Evolutionary conservation across 2,797 vertebrate genomes (phyloP).

Genomic region (Potorous gilbertii): DNA sequence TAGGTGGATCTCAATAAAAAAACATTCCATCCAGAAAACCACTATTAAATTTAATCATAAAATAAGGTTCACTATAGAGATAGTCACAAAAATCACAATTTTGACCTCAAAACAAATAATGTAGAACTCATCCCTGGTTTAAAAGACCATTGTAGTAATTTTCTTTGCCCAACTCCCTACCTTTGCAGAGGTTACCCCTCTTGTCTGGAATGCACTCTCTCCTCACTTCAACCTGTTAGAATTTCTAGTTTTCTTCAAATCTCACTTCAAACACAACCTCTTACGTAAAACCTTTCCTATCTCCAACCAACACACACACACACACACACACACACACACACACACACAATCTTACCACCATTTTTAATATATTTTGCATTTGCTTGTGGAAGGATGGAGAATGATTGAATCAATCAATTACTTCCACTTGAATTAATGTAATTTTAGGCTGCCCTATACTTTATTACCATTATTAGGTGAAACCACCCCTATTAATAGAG

Average conservation of each 20-base stretch:
- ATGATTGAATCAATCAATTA: neutral
- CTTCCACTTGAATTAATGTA: neutral
- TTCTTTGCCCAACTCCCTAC: constrained; percentile 31
- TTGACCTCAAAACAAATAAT: constrained; percentile 71
- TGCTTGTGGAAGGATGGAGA: neutral
- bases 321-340: neutral
- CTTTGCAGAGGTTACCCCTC: neutral
- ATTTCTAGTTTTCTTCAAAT: neutral
- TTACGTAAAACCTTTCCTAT: neutral
- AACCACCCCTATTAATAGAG: neutral
- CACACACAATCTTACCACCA: neutral
- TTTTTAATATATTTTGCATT: neutral
- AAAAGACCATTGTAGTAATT: constrained; percentile 74
- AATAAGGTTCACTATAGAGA: constrained; percentile 67
- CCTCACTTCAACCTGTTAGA: neutral
- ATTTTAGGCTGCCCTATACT: neutral
- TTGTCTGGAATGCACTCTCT: neutral
- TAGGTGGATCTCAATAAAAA: constrained; percentile 49
- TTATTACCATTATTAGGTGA: neutral
- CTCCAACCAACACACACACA: neutral
- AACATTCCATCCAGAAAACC: constrained; percentile 43
- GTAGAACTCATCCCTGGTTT: constrained; percentile 55
- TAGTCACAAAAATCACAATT: constrained; percentile 70
- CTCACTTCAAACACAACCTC: neutral
- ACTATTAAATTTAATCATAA: constrained; percentile 44